Conservation (phyloP, 2,797 vertebrate species). For the Hippoglossus hippoglossus region DNA sequence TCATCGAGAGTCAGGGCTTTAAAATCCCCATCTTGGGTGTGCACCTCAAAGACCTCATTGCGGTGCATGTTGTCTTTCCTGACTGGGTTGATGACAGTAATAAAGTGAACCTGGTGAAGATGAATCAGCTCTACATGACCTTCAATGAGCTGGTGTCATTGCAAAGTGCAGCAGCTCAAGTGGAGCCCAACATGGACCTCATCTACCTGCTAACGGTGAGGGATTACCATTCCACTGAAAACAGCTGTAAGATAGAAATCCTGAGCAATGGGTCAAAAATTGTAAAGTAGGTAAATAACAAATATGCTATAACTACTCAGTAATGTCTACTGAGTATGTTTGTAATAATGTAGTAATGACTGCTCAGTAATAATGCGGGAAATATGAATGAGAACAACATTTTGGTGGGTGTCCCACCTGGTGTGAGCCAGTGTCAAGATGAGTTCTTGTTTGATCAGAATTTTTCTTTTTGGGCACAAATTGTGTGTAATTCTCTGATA, state of each 20-base stretch:
- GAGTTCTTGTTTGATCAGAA: no score
- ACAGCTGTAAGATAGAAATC: no score
- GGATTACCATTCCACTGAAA: constrained; percentile 1
- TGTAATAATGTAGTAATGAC: no score
- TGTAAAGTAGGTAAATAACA: no score
- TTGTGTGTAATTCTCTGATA: no score
- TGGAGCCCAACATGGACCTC: constrained; percentile 97
- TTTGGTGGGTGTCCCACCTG: no score
- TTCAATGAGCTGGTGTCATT: constrained; percentile 94
- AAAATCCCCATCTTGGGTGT: constrained; percentile 98
- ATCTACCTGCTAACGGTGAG: constrained; percentile 95
- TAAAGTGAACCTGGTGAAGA: constrained; percentile 96
- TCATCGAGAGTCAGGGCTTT: constrained; percentile 91
- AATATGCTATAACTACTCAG: no score
- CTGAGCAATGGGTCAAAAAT: neutral
- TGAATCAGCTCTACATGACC: constrained; percentile 97
- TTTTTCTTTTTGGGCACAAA: no score
- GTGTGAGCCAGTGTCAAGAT: no score
- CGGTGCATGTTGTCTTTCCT: constrained; percentile 94
- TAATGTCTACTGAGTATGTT: no score
- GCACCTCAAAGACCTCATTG: constrained; percentile 97
- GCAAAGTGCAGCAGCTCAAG: constrained; percentile 90
- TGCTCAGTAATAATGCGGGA: no score
- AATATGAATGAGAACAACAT: no score
- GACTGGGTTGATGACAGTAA: constrained; percentile 91